Percentiles rank a stretch among this genome's conserved stretches.
These are phyloP conservation scores for Drosophila borealis DNA, from an alignment of 2,888 invertebrate species.

Conservation along the genomic window DNA sequence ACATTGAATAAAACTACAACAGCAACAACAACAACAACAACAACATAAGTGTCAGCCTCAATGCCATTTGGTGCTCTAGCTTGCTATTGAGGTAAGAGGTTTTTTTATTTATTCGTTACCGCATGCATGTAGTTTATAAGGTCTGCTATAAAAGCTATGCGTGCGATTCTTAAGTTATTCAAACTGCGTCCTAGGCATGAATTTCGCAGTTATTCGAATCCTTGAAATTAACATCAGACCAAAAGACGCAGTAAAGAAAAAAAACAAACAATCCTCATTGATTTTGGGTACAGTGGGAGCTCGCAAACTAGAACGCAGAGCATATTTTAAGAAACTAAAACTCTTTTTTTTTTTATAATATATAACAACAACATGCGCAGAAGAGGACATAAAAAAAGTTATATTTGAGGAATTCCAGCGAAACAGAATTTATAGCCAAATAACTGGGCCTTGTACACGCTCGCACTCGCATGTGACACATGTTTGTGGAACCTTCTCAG, in stretches of 20 bases:
- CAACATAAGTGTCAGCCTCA: conserved; percentile 28
- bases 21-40: conserved; percentile 12
- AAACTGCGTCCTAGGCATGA: conserved; percentile 11
- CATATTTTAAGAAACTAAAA: not conserved
- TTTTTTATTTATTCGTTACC: conserved; percentile 10
- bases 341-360: too few species aligned
- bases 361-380: too few species aligned
- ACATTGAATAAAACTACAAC: conserved; percentile 40
- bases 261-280: not conserved
- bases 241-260: not conserved
- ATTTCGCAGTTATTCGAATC: conserved; percentile 2
- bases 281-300: not conserved
- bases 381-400: too few species aligned
- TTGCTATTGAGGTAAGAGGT: conserved; percentile 52
- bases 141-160: not conserved
- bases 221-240: conserved; percentile 17
- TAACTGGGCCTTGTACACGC: conserved; percentile 19
- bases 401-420: conserved; percentile 6
- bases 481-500: conserved; percentile 44
- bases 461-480: conserved; percentile 40
- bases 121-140: conserved; percentile 16
- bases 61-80: conserved; percentile 29
- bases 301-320: not conserved
- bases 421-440: conserved; percentile 14
- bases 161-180: conserved; percentile 24